Conservation (phyloP, 1,140 invertebrate genomes). For the Eufriesea mexicana region DNA sequence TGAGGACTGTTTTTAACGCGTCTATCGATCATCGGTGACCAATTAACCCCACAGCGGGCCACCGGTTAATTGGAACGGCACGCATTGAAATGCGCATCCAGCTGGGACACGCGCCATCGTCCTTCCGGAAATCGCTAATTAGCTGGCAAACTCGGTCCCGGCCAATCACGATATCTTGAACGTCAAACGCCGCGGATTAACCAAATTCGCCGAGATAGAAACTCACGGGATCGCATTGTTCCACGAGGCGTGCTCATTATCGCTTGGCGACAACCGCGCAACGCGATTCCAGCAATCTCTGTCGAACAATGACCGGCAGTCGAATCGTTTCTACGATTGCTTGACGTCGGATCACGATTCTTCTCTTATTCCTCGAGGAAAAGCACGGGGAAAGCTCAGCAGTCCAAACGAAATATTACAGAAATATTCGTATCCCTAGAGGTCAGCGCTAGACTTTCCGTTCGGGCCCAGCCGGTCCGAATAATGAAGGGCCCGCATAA, state of each 20-base stretch:
- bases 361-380: too few relatives aligned
- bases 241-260: slow-evolving; percentile 11
- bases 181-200: slow-evolving; percentile 39
- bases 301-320: neutral
- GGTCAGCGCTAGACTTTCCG: too few relatives aligned
- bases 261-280: neutral
- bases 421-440: too few relatives aligned
- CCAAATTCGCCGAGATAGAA: slow-evolving; percentile 7
- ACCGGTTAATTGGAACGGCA: slow-evolving; percentile 38
- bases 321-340: neutral
- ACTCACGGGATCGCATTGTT: neutral
- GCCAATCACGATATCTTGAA: slow-evolving; percentile 31
- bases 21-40: slow-evolving; percentile 40
- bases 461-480: too few relatives aligned
- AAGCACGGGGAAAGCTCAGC: too few relatives aligned
- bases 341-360: too few relatives aligned
- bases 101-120: slow-evolving; percentile 8
- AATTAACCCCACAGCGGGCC: slow-evolving; percentile 35
- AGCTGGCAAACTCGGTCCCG: neutral
- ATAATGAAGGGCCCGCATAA: too few relatives aligned
- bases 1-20: slow-evolving; percentile 13
- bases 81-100: slow-evolving; percentile 31
- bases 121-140: slow-evolving; percentile 47
- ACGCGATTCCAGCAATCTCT: neutral
- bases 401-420: too few relatives aligned